These are phyloP conservation scores for Leucophenga varia DNA, from an alignment of 1,140 invertebrate species.

Conservation along the genomic window DNA sequence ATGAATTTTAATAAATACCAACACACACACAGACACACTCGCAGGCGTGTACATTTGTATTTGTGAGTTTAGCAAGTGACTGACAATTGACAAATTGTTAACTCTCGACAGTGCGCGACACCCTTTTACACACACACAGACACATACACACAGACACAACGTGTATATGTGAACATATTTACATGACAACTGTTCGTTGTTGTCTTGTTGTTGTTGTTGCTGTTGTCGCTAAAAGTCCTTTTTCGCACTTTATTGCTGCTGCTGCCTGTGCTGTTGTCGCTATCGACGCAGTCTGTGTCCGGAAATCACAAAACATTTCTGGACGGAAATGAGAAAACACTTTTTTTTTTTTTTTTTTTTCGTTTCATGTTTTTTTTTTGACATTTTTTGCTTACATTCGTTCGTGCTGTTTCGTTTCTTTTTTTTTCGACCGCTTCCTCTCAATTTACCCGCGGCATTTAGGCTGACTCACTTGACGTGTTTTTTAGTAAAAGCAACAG, in stretches of 20 bases:
- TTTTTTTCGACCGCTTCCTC: neutral
- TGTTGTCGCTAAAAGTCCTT: too few relatives aligned
- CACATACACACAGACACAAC: conserved; percentile 5
- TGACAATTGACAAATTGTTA: conserved; percentile 43
- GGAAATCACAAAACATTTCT: conserved; percentile 39
- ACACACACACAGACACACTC: too few relatives aligned
- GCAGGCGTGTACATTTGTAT: too few relatives aligned
- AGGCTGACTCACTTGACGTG: too few relatives aligned
- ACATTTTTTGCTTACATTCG: neutral
- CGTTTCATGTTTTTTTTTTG: conserved; percentile 35
- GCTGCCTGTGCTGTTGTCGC: conserved; percentile 12
- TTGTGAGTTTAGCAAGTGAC: neutral
- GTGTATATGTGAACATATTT: conserved; percentile 20
- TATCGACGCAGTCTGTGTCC: conserved; percentile 10
- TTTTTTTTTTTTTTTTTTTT: conserved; percentile 51
- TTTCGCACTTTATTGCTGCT: too few relatives aligned
- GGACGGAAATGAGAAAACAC: conserved; percentile 28
- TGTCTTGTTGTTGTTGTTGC: conserved; percentile 7
- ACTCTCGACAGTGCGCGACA: too few relatives aligned
- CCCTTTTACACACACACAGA: too few relatives aligned
- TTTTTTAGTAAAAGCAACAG: too few relatives aligned
- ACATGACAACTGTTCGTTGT: conserved; percentile 17
- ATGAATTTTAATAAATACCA: too few relatives aligned
- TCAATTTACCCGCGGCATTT: too few relatives aligned
- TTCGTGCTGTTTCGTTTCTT: neutral